A percentile compares a stretch with the other conserved stretches of the same genome.
These are phyloP conservation scores for Xylota segnis DNA, from an alignment of 2,888 invertebrate species.

Conservation along the genomic window DNA sequence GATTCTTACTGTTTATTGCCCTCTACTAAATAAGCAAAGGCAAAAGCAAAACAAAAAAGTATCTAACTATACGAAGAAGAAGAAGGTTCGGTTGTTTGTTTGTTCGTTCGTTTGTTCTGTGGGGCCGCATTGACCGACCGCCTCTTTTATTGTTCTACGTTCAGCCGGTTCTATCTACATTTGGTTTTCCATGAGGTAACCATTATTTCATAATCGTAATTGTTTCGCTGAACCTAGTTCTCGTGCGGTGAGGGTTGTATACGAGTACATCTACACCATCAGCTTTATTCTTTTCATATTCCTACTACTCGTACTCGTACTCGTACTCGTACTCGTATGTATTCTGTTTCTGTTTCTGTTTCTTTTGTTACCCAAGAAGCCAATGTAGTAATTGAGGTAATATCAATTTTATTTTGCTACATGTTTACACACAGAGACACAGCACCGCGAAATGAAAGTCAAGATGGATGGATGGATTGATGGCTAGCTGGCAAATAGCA, in stretches of 20 bases:
- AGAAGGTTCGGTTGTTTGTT: conserved; percentile 10
- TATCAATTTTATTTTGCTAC: conserved; percentile 47
- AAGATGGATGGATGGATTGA: too few species aligned
- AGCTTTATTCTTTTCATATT: conserved; percentile 11
- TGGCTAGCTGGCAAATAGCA: not conserved
- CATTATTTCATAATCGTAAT: conserved; percentile 71
- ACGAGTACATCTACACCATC: conserved; percentile 5
- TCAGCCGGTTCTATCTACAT: conserved; percentile 13
- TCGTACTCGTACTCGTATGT: too few species aligned
- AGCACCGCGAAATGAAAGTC: conserved; percentile 1
- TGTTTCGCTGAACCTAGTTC: conserved; percentile 64
- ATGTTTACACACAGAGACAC: conserved; percentile 23
- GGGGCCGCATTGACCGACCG: conserved; percentile 22
- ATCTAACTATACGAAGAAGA: not conserved
- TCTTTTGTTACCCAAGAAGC: conserved; percentile 44
- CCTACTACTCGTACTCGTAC: not conserved
- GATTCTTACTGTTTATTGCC: conserved; percentile 70
- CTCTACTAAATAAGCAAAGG: conserved; percentile 29
- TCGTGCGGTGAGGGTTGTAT: conserved; percentile 30
- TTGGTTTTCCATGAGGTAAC: conserved; percentile 60
- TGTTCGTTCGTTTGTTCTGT: not conserved
- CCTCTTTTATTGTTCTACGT: conserved; percentile 25
- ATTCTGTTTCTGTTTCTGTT: not conserved
- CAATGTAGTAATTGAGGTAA: conserved; percentile 55
- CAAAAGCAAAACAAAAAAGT: conserved; percentile 16